phyloP scores from a whole-genome alignment of 2,797 vertebrate genomes.

The Ceryle rudis region DNA sequence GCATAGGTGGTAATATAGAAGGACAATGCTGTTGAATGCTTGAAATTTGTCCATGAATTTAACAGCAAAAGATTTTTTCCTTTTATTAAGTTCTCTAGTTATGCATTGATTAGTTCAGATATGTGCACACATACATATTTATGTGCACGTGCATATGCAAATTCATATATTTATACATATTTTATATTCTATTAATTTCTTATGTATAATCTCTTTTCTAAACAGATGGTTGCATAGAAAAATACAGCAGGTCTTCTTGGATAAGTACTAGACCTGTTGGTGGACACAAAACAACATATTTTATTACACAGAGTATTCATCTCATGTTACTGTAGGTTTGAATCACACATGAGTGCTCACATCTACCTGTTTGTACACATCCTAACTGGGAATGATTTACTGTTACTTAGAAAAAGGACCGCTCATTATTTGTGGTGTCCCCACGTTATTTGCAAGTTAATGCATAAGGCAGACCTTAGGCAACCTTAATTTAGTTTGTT shows the following conservation, averaged over 20 bases:
- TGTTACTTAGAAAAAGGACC: not conserved
- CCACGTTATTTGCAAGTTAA: conserved; percentile 49
- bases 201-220: not conserved
- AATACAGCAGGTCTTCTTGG: not conserved
- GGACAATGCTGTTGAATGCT: not conserved
- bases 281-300: not conserved
- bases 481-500: conserved; percentile 34
- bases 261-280: not conserved
- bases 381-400: not conserved
- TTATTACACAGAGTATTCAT: not conserved
- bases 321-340: not conserved
- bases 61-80: not conserved
- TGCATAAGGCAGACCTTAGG: not conserved
- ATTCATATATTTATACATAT: not conserved
- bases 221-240: not conserved
- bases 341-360: not conserved
- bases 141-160: not conserved
- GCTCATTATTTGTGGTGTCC: not conserved
- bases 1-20: accelerated
- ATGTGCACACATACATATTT: not conserved
- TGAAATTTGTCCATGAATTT: not conserved
- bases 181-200: not conserved
- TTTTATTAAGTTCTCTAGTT: not conserved
- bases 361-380: not conserved
- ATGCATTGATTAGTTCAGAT: not conserved